Conservation (phyloP, 1,140 invertebrate species). For the Cylas formicarius region DNA sequence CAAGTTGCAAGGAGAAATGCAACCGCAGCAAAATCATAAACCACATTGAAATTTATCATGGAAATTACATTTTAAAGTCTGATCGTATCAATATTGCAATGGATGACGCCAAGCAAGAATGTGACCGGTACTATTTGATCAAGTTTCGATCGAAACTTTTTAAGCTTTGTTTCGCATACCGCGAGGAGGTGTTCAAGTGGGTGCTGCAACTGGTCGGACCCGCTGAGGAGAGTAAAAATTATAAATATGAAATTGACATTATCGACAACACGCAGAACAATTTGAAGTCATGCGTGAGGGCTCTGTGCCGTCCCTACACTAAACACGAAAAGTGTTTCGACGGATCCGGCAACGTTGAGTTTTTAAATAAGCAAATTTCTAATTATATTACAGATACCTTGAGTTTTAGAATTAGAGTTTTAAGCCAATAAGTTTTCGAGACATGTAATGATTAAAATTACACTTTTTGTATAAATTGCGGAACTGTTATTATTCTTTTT, state of each 20-base stretch:
- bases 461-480: no score
- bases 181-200: conserved; percentile 13
- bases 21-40: conserved; percentile 6
- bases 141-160: no score
- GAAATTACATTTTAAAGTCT: conserved; percentile 20
- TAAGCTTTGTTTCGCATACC: conserved; percentile 9
- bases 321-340: conserved; percentile 13
- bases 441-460: no score
- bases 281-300: conserved; percentile 5
- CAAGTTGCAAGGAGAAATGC: conserved; percentile 17
- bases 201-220: conserved; percentile 17
- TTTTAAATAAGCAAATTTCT: conserved; percentile 14
- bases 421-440: conserved; percentile 13
- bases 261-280: conserved; percentile 17
- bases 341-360: neutral
- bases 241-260: conserved; percentile 17
- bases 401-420: conserved; percentile 8
- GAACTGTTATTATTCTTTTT: no score
- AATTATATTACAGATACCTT: conserved; percentile 8
- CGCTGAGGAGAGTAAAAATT: conserved; percentile 10
- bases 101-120: no score
- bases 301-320: conserved; percentile 7
- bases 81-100: conserved; percentile 16
- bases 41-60: conserved; percentile 21
- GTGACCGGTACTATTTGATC: no score